Evolutionary conservation across 2,113 vertebrate species (phyloP), one percentile per base, ranked within the genome.

Genomic region (Macaca mulatta): DNA sequence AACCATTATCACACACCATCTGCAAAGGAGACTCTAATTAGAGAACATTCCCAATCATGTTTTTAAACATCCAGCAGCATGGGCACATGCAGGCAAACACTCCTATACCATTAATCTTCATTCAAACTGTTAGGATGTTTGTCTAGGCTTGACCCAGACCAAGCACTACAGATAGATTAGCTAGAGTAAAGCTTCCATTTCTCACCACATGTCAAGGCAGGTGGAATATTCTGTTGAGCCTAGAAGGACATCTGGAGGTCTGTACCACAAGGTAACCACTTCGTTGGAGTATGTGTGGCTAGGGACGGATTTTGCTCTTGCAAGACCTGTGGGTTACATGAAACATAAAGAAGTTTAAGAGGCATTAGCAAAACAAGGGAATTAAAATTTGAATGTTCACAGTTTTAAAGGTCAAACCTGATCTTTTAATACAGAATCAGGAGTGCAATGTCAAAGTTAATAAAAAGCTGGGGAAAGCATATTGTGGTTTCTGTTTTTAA

Each of bases 221-320:
- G 99, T 99, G 93, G 99, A 99, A 98, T 99, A 99, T 85, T 99
- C 99, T 82, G 99, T 99, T 23, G 99, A 99, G 95, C 99, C 99
- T 98, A 99, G 98, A 93, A 99, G 99, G 94, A 99, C 99, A 97
- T 99, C 99, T 96, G 99, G 99, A 97, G 99, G 99, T 77, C 99
- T 98, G 98, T 99, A 99, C 99, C 99, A 99, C 40, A 99, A 98
- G 40, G 99, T 99, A 97, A 99, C 99, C 97, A 99, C 99, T 98
- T 99, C 99, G 81, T 99, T 99, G 97, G 99, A 99, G 97, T 99
- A 99, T 0, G 99, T 99, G 97, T 99, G 99, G 98, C 99, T 99
- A 95, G 99, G 99, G 95, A 99, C 99, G 0, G 99, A 99, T 98
- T 99, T 99, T 92, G 99, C 99, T 98, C 99, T 99, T 93, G 99